Conservation (phyloP, 2,113 vertebrate species). For the Boleophthalmus pectinirostris region DNA sequence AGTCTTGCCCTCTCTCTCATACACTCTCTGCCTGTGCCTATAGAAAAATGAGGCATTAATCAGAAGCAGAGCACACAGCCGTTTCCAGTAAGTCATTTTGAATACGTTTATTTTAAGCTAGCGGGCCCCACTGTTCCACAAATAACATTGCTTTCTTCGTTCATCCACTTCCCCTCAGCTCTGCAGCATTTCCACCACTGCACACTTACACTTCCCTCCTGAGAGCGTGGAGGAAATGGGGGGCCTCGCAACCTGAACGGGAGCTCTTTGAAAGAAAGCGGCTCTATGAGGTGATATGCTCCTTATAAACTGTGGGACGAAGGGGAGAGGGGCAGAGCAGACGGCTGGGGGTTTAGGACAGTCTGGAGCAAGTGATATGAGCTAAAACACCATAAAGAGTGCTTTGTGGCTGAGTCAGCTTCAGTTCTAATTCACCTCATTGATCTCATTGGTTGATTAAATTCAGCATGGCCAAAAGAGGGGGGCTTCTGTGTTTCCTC, state of each 20-base stretch:
- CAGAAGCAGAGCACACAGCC: conserved; percentile 48
- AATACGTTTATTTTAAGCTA: conserved; percentile 66
- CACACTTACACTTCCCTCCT: conserved; percentile 74
- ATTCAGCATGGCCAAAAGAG: conserved; percentile 49
- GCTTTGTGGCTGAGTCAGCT: conserved; percentile 67
- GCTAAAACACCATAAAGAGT: conserved; percentile 67
- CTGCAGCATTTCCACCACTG: conserved; percentile 68
- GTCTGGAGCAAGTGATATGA: conserved; percentile 68
- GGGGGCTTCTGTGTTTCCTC: neutral
- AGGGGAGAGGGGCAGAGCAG: conserved; percentile 36
- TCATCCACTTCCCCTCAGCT: conserved; percentile 57
- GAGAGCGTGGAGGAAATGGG: conserved; percentile 73
- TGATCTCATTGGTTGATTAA: conserved; percentile 68
- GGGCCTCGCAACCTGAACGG: conserved; percentile 58
- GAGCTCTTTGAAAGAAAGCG: conserved; percentile 61
- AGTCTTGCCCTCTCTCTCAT: conserved; percentile 35
- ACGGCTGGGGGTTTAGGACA: conserved; percentile 42
- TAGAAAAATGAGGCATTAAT: conserved; percentile 58
- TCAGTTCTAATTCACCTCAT: conserved; percentile 63
- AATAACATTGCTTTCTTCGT: conserved; percentile 68
- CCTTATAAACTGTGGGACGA: conserved; percentile 52
- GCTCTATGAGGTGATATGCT: conserved; percentile 44
- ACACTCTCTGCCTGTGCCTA: conserved; percentile 37
- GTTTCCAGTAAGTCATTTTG: conserved; percentile 69
- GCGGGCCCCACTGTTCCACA: conserved; percentile 68